Percentiles rank a stretch among this genome's conserved stretches.
These are phyloP conservation scores for Diceros bicornis DNA, from an alignment of 2,797 vertebrate species.

Conservation along the genomic window DNA sequence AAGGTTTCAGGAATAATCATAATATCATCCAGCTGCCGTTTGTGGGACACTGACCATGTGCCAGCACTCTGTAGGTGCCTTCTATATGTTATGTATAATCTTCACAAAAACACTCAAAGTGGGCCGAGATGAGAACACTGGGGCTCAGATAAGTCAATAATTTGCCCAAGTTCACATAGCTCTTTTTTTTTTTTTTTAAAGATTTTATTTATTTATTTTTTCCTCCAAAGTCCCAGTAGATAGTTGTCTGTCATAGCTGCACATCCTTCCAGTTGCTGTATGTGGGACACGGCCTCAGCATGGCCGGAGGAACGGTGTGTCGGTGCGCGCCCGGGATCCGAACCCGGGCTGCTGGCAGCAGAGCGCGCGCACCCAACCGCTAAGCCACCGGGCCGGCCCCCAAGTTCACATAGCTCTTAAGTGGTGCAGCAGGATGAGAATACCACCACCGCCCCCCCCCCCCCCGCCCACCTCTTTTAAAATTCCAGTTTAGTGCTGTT, in stretches of 20 bases:
- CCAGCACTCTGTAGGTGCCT: background rate
- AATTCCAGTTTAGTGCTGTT: background rate
- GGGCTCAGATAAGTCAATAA: background rate
- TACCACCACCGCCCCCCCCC: no score
- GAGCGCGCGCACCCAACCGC: no score
- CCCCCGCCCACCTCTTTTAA: background rate
- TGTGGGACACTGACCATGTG: background rate
- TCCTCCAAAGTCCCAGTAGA: no score
- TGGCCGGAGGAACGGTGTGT: no score
- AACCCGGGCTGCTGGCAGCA: no score
- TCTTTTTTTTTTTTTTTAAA: no score
- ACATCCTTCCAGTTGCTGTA: no score
- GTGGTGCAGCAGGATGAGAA: background rate
- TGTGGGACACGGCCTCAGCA: no score
- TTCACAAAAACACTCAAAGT: background rate
- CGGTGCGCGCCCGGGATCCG: no score
- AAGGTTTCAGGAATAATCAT: background rate
- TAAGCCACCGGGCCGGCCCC: no score
- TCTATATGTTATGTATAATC: background rate
- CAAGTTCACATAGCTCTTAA: background rate
- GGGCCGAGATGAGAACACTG: background rate
- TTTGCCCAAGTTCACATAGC: background rate
- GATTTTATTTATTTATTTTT: no score
- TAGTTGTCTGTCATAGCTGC: no score
- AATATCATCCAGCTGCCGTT: background rate